Evolutionary conservation across 2,797 vertebrate genomes (phyloP), one percentile per base, ranked within the genome.

Genomic region (Cirrhinus mrigala): DNA sequence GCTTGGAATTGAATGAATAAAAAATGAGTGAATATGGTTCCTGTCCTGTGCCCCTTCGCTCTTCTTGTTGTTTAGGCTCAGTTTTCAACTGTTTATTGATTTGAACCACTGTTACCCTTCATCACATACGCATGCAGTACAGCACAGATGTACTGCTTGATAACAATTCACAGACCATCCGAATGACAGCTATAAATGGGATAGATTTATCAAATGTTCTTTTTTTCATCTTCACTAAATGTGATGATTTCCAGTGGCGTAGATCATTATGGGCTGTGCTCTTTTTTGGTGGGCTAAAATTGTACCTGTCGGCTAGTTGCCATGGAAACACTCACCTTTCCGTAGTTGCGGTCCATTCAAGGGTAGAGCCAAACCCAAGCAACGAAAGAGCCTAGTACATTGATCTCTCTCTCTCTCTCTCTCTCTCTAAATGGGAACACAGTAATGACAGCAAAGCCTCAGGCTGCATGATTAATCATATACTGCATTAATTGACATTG

Each of bases 271-370:
- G 82, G 71, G 37, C 71, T 60, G 69, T 84, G 71, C 33, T 88
- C 64, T 64, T 81, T 83, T 84, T 86, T 11, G 52, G 73, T 18
- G 62, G 71, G 52, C 85, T 86, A 88, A 88, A 88, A 87, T 79
- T 60, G 78, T 86, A 76, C 89, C 85, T 85, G 86, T 88, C 83
- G 12, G 68, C 83, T 86, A 73, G 89, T 90, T 90, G 89, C 89
- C 87, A 90, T 87, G 81, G 87, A 84, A 84, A 90, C 77, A 52
- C 58, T 86, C 74, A 79, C 78, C 82, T 89, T 89, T 76, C 70
- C 24, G 14, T 64, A 79, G 79, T 79, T 79, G 77, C 48, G 68
- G 86, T 79, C 88, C 84, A 82, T 83, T 84, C 60, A 80, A 83
- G 80, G 52, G 79, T 76, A 87, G 60, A 79, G 40, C 68, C 68